Base-by-base conservation (phyloP, 2,888 invertebrate genomes). In the Tribolium freemani region DNA sequence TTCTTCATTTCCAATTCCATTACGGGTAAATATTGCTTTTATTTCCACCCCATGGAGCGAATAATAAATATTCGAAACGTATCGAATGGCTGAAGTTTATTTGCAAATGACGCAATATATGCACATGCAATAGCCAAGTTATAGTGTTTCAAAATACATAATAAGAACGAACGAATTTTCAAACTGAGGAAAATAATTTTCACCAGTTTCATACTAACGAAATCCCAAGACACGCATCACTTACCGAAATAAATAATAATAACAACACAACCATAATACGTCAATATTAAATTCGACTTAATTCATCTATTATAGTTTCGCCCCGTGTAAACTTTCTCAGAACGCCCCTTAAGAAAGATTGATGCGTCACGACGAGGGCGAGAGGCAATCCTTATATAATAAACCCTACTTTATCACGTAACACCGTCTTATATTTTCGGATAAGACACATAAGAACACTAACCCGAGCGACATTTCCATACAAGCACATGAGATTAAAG, bases 401-500 rank as follows among this genome's bases (percentile, higher is more conserved):
- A 54, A 64, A 44, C 64, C 54, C 64, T 45, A 38, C 53, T 45
- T 64, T 64, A 54, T 53, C 64, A 45, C 31, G 50, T 50, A 31
- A 50, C 50, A 51, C 50, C 50, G 50, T 31, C 20, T 11, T n/a
- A 66, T 53, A 54, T 56, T 44, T 64, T 51, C 48, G 16, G 48
- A 21, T 53, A 20, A 44, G 44, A 20, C 9, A 10, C 57, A 57
- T 13, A 38, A 38, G n/a, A 38, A 58, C 45, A 78, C 84, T 84
- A 87, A 98, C 98, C 92, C 97, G 93, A 82, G 96, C 94, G 77
- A 99, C 98, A 87, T 99, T 99, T 81, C 99, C 99, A 87, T 99
- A 99, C 76, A 99, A 91, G 88, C 99, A 99, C 89, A 99, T 96
- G 82, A 99, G 90, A 88, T 99, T 99, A 91, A 99, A 99, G 74